These are phyloP conservation scores for Cheirogaleus major DNA, from an alignment of 2,797 vertebrate genomes.

Conservation along the genomic window DNA sequence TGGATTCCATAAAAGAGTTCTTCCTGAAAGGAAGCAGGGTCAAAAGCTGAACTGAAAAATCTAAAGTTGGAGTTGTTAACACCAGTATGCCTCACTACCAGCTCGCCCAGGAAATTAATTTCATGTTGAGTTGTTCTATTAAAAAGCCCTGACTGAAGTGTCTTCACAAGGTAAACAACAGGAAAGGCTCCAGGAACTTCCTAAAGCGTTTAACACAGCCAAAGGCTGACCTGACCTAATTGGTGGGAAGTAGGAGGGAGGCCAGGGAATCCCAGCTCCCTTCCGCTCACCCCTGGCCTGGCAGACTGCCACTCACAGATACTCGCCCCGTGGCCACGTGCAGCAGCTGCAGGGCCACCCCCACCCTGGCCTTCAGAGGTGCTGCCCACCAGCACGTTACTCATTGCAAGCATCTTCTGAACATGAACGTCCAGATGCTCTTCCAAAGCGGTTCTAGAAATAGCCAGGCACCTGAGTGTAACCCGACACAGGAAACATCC, in stretches of 20 bases:
- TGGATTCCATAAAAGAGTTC: not conserved
- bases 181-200: constrained; percentile 39
- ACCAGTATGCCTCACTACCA: not conserved
- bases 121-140: constrained; percentile 25
- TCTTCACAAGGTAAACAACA: not conserved
- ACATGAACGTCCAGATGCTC: not conserved
- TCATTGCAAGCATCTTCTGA: not conserved
- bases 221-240: constrained; percentile 29
- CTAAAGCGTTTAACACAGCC: constrained; percentile 16
- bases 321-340: not conserved
- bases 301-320: not conserved
- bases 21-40: constrained; percentile 31
- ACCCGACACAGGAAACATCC: not conserved
- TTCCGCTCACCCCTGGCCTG: not conserved
- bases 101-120: constrained; percentile 40
- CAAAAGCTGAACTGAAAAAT: not conserved
- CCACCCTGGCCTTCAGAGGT: accelerated
- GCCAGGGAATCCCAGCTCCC: constrained; percentile 37
- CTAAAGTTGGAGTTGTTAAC: not conserved
- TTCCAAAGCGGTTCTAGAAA: constrained; percentile 45
- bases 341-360: not conserved
- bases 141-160: not conserved
- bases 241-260: not conserved
- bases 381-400: not conserved
- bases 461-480: constrained; percentile 50